Evolutionary conservation across 92 coral and sea anemone genomes (phyloP).

Genomic region (Pocillopora grandis): DNA sequence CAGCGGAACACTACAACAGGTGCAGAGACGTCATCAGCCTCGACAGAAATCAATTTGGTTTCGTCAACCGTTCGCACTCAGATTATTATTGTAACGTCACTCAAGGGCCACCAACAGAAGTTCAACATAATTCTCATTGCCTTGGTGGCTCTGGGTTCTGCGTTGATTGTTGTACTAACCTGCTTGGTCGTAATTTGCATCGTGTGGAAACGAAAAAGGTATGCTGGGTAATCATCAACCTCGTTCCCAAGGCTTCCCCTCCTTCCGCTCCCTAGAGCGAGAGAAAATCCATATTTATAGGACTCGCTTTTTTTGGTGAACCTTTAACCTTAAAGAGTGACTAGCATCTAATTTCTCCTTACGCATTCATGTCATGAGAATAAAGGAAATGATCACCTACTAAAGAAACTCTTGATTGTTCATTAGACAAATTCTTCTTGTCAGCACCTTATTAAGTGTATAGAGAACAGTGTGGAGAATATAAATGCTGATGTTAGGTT

Average conservation of each 20-base stretch:
- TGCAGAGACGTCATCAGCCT: background rate
- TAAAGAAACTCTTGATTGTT: too few relatives aligned
- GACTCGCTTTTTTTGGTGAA: too few relatives aligned
- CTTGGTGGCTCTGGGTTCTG: constrained; percentile 20
- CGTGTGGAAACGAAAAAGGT: constrained; percentile 30
- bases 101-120: background rate
- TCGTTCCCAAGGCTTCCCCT: background rate
- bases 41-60: background rate
- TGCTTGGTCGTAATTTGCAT: constrained; percentile 2
- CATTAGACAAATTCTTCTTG: too few relatives aligned
- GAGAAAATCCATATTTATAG: too few relatives aligned
- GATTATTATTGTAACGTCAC: constrained; percentile 1
- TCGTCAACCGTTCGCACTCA: background rate
- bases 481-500: too few relatives aligned
- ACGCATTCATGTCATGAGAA: too few relatives aligned
- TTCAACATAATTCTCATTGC: constrained; percentile 19
- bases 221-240: background rate
- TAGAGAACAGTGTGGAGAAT: too few relatives aligned
- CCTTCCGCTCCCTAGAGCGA: background rate
- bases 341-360: too few relatives aligned
- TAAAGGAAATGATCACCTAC: too few relatives aligned
- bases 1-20: background rate
- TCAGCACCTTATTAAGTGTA: too few relatives aligned
- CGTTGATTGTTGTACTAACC: constrained; percentile 16
- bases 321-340: too few relatives aligned